Base-by-base conservation (phyloP, 2,113 vertebrate species). In the Dryoscopus gambensis region DNA sequence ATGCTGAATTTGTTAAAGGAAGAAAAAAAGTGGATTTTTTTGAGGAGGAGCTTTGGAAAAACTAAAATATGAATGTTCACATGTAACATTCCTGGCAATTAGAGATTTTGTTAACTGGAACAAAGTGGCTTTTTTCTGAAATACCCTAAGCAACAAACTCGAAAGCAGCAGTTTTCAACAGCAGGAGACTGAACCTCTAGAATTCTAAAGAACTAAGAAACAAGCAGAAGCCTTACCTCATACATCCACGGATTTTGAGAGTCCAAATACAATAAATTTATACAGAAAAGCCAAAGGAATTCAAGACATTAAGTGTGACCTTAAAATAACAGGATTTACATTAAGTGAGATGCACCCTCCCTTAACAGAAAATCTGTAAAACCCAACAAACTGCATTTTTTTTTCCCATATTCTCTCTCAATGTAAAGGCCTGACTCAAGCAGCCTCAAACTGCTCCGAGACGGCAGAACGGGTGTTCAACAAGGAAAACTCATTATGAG, bases 1-100 rank as follows among this genome's bases (percentile, higher is more conserved):
- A 91, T 0, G 0, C 1, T 40, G 33, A 78, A 14, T 35, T 60
- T n/a, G n/a, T 19, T 71, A 50, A 64, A 63, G 5, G 5, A 82
- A 56, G 7, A 11, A 65, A 42, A 64, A 24, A 49, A 10, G 3
- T 8, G 5, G 2, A 14, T 7, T 21, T 76, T 83, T 79, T 40
- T 42, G 8, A 37, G 23, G 8, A 6, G 22, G 4, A 64, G 20
- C 18, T 81, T 87, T 39, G 3, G 2, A 12, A 64, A 85, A 60
- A 73, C 46, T 40, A 46, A 77, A 91, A 59, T n/a, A 47, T n/a
- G 5, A 63, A 33, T 4, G 13, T 62, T 80, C 23, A 65, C 3
- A 11, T 10, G 9, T 9, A 90, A 42, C 39, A 25, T 8, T 80
- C 7, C 18, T 44, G 22, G 44, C 11, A 76, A 50, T 15, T 11